Percentiles rank a stretch among this genome's conserved stretches.
Evolutionary conservation across 2,113 vertebrate species (phyloP).

Genomic region (Perognathus longimembris): DNA sequence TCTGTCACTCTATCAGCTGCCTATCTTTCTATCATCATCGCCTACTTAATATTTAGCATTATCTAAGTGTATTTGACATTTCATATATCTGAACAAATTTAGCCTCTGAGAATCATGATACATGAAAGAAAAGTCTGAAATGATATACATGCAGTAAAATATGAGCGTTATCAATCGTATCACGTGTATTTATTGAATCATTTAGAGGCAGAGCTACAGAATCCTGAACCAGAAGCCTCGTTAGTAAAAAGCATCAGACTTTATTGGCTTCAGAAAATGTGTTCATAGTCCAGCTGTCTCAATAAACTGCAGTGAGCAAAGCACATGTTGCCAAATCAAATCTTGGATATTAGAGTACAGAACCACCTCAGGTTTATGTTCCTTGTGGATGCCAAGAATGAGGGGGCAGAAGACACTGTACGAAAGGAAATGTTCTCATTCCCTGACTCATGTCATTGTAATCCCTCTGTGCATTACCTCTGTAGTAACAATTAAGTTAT

Average conservation of each 20-base stretch:
- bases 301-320: neutral
- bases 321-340: neutral
- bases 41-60: neutral
- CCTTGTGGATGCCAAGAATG: neutral
- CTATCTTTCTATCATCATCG: no score
- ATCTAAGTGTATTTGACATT: slow-evolving; percentile 36
- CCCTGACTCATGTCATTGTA: no score
- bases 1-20: no score
- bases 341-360: slow-evolving; percentile 11
- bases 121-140: neutral
- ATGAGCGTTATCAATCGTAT: neutral
- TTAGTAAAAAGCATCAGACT: neutral
- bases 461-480: no score
- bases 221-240: neutral
- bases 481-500: neutral
- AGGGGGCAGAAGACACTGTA: no score
- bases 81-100: neutral
- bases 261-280: neutral
- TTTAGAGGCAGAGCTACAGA: neutral
- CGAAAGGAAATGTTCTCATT: no score
- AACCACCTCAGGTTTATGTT: neutral
- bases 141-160: neutral
- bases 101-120: neutral
- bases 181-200: neutral
- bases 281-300: neutral